These are phyloP conservation scores for Strigamia crassipes DNA, from an alignment of 2,888 invertebrate species.

Conservation along the genomic window DNA sequence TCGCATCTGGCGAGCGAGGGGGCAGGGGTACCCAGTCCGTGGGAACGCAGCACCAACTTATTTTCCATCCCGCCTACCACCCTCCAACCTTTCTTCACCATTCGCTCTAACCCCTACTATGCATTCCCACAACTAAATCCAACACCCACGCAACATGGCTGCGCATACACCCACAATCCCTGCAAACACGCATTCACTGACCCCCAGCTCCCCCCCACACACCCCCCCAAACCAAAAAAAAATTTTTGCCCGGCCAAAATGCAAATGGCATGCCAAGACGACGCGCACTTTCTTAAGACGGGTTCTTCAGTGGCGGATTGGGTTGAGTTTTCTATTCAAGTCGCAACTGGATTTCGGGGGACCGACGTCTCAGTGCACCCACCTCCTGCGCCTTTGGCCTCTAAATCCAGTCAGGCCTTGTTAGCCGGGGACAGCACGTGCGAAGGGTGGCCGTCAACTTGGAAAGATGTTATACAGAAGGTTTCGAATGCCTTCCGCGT, in stretches of 20 bases:
- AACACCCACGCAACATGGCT: constrained; percentile 12
- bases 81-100: constrained; percentile 11
- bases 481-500: neutral
- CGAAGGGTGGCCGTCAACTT: neutral
- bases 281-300: neutral
- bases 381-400: neutral
- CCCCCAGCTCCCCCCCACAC: no score
- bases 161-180: neutral
- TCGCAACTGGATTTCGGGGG: constrained; percentile 6
- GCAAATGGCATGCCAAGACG: neutral
- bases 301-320: constrained; percentile 22
- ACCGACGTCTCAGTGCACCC: neutral
- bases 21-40: constrained; percentile 37
- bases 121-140: neutral
- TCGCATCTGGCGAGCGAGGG: constrained; percentile 32
- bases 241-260: neutral
- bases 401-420: constrained; percentile 31
- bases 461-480: neutral
- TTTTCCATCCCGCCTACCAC: constrained; percentile 35
- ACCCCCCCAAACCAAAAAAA: neutral
- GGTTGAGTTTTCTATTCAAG: constrained; percentile 22
- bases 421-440: constrained; percentile 35
- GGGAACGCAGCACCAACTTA: constrained; percentile 5
- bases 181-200: neutral
- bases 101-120: neutral